phyloP scores from a whole-genome alignment of 2,113 vertebrate species.

The Bos javanicus region DNA sequence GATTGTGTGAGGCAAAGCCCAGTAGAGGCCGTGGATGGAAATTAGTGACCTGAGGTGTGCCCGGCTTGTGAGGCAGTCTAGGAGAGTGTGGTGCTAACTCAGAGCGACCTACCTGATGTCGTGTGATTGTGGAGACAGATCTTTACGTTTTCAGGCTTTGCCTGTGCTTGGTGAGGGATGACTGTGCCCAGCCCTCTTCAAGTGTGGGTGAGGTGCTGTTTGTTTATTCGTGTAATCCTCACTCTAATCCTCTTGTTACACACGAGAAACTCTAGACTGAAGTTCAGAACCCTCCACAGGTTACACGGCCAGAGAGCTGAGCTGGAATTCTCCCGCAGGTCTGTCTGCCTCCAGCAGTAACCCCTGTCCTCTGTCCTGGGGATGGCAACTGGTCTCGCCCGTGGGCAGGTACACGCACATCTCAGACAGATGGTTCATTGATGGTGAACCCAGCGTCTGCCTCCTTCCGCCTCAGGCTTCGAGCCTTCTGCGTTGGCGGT shows the following conservation, averaged over 20 bases:
- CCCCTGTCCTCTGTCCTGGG: fast-evolving
- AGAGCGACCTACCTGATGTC: neutral
- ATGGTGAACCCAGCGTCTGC: neutral
- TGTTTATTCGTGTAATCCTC: too few relatives aligned
- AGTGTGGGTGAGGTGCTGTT: fast-evolving
- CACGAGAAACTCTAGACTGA: fast-evolving
- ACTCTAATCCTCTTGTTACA: neutral
- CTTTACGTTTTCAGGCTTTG: neutral
- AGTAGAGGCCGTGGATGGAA: fast-evolving
- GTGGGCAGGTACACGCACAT: fast-evolving
- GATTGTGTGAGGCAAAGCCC: neutral
- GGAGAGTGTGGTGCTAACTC: fast-evolving
- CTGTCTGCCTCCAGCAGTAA: neutral
- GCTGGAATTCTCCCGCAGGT: neutral
- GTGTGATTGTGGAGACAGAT: neutral
- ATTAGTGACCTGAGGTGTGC: neutral
- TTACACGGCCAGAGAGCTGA: neutral
- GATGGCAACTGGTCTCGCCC: fast-evolving
- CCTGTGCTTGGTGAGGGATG: neutral
- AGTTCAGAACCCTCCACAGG: neutral
- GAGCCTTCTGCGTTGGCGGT: neutral
- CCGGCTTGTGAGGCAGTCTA: neutral
- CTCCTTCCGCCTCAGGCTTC: neutral
- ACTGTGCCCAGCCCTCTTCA: neutral
- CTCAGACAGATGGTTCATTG: fast-evolving